Base-by-base conservation (phyloP, 1,140 invertebrate species). In the Drosophila nasuta region DNA sequence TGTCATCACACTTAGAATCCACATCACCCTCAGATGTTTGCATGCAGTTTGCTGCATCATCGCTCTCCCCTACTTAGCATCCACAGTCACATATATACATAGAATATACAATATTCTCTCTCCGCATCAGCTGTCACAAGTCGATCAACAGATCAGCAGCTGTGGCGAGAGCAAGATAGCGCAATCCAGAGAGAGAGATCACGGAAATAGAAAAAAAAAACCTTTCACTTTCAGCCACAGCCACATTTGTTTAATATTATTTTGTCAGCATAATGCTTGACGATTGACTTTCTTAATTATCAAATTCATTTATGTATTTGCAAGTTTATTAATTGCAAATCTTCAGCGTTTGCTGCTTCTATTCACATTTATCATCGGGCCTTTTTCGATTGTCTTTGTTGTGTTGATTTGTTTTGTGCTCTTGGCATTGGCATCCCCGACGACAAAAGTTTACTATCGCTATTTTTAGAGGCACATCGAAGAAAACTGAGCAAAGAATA, bases 351-450 rank as follows among this genome's bases (percentile, higher is more conserved):
- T n/a, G 11, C 41, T 54, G 10, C 25, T 30, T 52, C 25, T 30
- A 6, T 35, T 15, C 52, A 8, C 4, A 11, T 33, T 33, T 33
- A 33, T 33, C 33, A 33, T 33, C 33, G 7, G 33, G 33, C 30
- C n/a, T 17, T 38, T 8, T 38, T 38, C 3, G 30, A 35, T 41
- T 57, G 54, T 57, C 17, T 41, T 57, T 57, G 17, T 17, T 57
- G 13, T 30, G 52, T 41, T 57, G 15, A 41, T 57, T 57, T 57
- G 33, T 46, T 59, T 45, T 15, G 54, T 58, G 71, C 79, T 87
- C 76, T 86, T 87, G 82, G 79, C 79, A 87, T 68, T 86, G 82
- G 79, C 83, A 73, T 87, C 68, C 56, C 59, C 63, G 43, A 41
- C 41, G 35, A 38, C 35, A 11, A 38, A 77, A 73, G 76, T 87